Evolutionary conservation across 2,888 invertebrate genomes (phyloP), one percentile per base, ranked within the genome.

Genomic region (Erebia palarica): DNA sequence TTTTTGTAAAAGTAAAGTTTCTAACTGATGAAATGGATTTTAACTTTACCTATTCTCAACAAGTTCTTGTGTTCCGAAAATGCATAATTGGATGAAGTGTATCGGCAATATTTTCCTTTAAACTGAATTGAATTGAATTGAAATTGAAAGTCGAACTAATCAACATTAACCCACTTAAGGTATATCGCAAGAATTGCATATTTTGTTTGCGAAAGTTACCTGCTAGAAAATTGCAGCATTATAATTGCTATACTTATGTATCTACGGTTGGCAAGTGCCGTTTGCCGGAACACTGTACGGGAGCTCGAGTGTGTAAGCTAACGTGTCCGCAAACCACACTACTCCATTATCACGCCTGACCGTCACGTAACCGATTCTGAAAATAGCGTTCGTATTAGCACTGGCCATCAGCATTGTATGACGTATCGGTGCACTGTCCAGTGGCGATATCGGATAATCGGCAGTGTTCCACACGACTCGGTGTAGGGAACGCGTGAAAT

Each of bases 401-500:
- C 65, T 68, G 65, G 65, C 64, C 57, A 71, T 69, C 72, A 21
- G 68, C 5, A 16, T 9, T 47, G 44, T 21, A 21, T 42, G 57
- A 66, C 55, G 47, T 73, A 58, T 65, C 61, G 71, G 59, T 55
- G 13, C 57, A 13, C 21, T 13, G 57, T 13, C 13, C 13, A 27
- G 11, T 21, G 27, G 18, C 21, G 5, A 21, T 18, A 5, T 10
- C 58, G 18, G 51, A 65, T 49, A 14, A 14, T n/a, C 55, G 73
- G 64, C 79, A 82, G 82, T 82, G 65, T 68, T 75, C 63, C 74
- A 59, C 63, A 60, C 66, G 78, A 71, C 77, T 71, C 77, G 68
- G 73, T 63, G 65, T 69, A 66, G 73, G 73, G 69, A 74, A 74
- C 78, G 78, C 78, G 73, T 78, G 81, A 85, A 71, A 92, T 91